Percentiles rank a stretch among this genome's conserved stretches.
Evolutionary conservation across 2,888 invertebrate species (phyloP).

Genomic region (Heliconius erato): DNA sequence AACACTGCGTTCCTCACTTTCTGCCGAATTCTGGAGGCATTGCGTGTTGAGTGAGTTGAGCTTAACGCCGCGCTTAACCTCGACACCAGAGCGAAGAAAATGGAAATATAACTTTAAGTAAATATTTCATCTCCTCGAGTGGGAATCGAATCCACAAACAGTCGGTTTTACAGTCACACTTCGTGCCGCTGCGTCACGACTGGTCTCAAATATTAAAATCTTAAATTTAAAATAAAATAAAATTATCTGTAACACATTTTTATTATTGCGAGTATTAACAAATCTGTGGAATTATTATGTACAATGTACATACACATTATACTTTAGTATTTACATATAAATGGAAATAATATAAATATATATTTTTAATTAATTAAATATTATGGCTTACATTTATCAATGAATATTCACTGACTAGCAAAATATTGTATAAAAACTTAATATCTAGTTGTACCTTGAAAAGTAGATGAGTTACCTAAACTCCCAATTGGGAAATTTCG

Average conservation of each 20-base stretch:
- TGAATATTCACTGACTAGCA: slow-evolving; percentile 40
- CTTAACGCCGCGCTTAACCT: too few relatives aligned
- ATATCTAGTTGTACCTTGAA: slow-evolving; percentile 20
- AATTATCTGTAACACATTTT: not conserved
- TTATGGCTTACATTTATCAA: slow-evolving; percentile 28
- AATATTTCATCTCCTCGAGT: too few relatives aligned
- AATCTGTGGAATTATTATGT: not conserved
- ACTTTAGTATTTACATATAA: not conserved
- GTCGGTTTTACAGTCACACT: too few relatives aligned
- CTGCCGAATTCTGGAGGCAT: too few relatives aligned
- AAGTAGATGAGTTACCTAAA: not conserved
- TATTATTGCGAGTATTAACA: slow-evolving; percentile 26
- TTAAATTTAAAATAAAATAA: not conserved
- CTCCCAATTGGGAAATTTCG: not conserved
- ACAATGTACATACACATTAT: not conserved
- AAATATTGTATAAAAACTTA: slow-evolving; percentile 18
- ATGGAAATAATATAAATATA: not conserved
- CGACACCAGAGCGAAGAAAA: too few relatives aligned
- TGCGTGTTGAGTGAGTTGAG: too few relatives aligned
- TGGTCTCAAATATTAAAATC: not conserved
- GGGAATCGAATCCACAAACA: too few relatives aligned
- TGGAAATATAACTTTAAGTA: too few relatives aligned
- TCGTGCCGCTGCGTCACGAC: too few relatives aligned
- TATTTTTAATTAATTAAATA: not conserved
- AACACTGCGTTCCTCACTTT: too few relatives aligned